phyloP scores from a whole-genome alignment of 2,113 vertebrate species.

The Ovis canadensis region DNA sequence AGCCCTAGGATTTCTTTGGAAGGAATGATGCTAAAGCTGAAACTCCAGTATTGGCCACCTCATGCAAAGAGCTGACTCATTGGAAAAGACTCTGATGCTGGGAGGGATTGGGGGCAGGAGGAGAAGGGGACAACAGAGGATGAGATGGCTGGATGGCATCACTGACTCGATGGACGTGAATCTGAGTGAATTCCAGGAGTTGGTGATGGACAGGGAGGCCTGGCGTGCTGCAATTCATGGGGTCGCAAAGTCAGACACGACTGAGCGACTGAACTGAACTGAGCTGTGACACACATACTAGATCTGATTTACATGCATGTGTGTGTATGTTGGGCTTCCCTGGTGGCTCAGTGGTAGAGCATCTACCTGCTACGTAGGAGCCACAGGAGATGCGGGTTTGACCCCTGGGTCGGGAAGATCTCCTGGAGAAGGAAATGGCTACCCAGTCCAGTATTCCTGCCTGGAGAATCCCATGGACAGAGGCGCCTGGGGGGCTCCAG shows the following conservation, averaged over 20 bases:
- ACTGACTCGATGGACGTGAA: rapidly evolving
- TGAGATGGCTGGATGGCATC: too few species aligned
- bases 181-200: too few species aligned
- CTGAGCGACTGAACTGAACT: too few species aligned
- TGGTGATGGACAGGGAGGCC: too few species aligned
- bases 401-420: not conserved
- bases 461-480: not conserved
- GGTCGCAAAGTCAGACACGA: rapidly evolving
- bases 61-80: too few species aligned
- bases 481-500: not conserved
- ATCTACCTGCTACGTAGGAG: not conserved
- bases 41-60: too few species aligned
- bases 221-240: too few species aligned
- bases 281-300: not conserved
- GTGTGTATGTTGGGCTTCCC: not conserved
- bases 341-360: not conserved
- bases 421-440: not conserved
- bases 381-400: not conserved
- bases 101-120: too few species aligned
- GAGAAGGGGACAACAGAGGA: too few species aligned
- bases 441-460: not conserved
- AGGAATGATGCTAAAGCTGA: too few species aligned
- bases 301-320: not conserved
- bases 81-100: too few species aligned
- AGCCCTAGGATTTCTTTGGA: too few species aligned